A percentile compares a stretch with the other conserved stretches of the same genome.
phyloP scores from a whole-genome alignment of 2,113 vertebrate genomes.

The Cygnus buccinator region DNA sequence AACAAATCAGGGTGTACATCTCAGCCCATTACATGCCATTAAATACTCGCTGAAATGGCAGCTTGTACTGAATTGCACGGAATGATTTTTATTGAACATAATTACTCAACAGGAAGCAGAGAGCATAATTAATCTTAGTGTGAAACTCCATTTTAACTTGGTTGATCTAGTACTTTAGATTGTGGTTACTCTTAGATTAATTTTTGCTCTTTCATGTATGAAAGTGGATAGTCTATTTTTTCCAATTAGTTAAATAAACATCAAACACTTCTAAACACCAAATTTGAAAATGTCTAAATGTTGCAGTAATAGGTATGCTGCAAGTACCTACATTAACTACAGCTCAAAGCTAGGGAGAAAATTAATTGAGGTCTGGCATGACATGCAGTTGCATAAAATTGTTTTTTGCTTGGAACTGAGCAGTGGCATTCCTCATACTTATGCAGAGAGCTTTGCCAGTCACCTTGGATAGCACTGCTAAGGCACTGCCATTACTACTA shows the following conservation, averaged over 20 bases:
- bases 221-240: slow-evolving; percentile 3
- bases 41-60: background rate
- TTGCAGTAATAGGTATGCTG: background rate
- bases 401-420: background rate
- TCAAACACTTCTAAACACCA: slow-evolving; percentile 7
- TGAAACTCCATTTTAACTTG: slow-evolving; percentile 31
- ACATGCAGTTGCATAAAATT: background rate
- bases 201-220: slow-evolving; percentile 33
- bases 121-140: slow-evolving; percentile 34
- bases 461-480: background rate
- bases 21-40: background rate
- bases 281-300: background rate
- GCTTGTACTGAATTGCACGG: background rate
- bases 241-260: slow-evolving; percentile 37
- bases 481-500: background rate
- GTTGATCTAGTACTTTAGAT: background rate
- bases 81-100: background rate
- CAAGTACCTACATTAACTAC: background rate
- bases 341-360: background rate
- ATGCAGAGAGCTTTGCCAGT: background rate
- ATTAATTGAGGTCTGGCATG: background rate
- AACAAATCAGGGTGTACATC: background rate
- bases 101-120: slow-evolving; percentile 20
- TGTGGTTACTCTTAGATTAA: background rate
- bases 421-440: background rate